Conservation (phyloP, 2,113 vertebrate species). For the Phasianus colchicus region DNA sequence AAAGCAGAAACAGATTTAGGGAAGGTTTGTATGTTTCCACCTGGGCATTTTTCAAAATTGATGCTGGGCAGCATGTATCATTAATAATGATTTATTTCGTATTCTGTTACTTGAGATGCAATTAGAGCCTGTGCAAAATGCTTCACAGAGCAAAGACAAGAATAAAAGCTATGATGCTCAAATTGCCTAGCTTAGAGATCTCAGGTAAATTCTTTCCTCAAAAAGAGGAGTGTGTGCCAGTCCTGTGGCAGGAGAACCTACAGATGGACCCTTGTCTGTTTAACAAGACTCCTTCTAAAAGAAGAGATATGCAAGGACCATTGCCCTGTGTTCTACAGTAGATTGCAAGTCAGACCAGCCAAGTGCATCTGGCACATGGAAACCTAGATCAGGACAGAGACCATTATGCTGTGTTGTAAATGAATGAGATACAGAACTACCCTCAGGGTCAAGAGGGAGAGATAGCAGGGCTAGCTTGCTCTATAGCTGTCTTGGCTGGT, state of each 20-base stretch:
- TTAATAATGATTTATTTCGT: conserved; percentile 5
- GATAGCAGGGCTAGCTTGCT: background rate
- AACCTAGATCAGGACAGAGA: background rate
- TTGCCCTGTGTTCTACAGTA: background rate
- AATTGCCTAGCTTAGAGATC: background rate
- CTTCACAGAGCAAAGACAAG: background rate
- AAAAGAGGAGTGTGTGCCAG: background rate
- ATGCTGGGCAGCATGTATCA: background rate
- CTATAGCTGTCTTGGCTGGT: background rate
- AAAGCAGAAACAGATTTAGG: background rate
- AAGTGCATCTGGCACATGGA: background rate
- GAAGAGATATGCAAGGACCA: background rate
- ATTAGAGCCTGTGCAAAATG: background rate
- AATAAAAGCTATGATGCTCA: background rate
- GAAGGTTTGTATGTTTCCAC: background rate
- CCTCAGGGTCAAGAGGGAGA: background rate
- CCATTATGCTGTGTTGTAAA: background rate
- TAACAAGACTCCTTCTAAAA: background rate
- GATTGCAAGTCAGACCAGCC: background rate
- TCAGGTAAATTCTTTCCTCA: background rate
- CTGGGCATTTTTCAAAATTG: background rate
- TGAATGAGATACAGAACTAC: background rate
- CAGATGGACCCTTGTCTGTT: background rate
- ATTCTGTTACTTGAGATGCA: background rate
- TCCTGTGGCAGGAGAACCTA: background rate